These are phyloP conservation scores for Falco columbarius DNA, from an alignment of 2,797 vertebrate genomes.

Conservation along the genomic window DNA sequence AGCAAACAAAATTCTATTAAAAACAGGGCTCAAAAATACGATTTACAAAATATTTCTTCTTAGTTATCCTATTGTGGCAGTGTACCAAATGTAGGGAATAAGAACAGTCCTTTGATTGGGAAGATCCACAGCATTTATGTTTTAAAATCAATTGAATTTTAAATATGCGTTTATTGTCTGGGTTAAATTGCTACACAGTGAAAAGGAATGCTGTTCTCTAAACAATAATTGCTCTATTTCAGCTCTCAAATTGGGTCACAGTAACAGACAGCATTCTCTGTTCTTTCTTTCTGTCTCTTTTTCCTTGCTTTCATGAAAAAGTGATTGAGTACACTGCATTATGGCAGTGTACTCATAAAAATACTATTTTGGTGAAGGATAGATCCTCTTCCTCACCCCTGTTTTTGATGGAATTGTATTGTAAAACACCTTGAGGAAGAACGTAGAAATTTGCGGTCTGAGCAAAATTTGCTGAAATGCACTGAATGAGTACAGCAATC, in stretches of 20 bases:
- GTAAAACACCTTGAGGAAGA: background rate
- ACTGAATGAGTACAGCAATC: background rate
- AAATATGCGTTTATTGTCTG: constrained; percentile 34
- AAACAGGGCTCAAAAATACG: background rate
- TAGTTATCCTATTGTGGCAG: background rate
- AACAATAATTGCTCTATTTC: constrained; percentile 6
- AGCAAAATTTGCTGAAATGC: background rate
- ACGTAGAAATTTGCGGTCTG: background rate
- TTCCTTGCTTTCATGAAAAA: background rate
- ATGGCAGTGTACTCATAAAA: background rate
- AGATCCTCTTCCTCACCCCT: background rate
- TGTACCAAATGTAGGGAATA: background rate
- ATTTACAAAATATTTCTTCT: background rate
- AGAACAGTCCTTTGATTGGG: background rate
- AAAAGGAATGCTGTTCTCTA: constrained; percentile 14
- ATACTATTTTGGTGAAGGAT: background rate
- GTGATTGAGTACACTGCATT: background rate
- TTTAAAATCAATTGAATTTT: constrained; percentile 19
- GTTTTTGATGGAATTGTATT: background rate
- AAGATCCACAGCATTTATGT: background rate
- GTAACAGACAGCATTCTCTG: background rate
- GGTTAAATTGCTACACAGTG: background rate
- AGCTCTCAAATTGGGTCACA: constrained; percentile 29
- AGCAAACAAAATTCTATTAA: background rate
- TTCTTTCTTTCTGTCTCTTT: background rate